These are phyloP conservation scores for Cinclus mexicanus DNA, from an alignment of 2,113 vertebrate species.

Conservation along the genomic window DNA sequence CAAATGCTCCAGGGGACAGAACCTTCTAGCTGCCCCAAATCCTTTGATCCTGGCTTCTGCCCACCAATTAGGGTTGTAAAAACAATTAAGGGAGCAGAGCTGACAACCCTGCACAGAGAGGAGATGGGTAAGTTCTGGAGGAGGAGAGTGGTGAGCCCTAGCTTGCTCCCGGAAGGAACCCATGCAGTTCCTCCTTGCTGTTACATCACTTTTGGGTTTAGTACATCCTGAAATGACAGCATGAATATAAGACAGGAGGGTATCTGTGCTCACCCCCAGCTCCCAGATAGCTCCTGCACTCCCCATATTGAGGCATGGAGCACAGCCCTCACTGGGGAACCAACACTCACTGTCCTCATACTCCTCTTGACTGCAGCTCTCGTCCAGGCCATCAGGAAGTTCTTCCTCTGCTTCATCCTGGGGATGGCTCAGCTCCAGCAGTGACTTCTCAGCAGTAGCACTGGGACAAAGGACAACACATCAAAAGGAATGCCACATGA, in stretches of 20 bases:
- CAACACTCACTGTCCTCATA: conserved; percentile 69
- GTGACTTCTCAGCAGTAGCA: not conserved
- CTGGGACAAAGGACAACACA: conserved; percentile 9
- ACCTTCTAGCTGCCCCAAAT: not conserved
- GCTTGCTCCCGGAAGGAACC: not conserved
- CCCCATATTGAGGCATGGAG: not conserved
- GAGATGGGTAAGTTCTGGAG: not conserved
- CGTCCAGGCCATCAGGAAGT: conserved; percentile 80
- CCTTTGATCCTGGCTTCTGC: not conserved
- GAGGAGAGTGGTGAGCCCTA: not conserved
- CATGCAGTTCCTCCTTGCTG: not conserved
- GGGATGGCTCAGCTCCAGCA: conserved; percentile 20
- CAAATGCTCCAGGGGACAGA: not conserved
- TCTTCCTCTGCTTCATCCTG: conserved; percentile 79
- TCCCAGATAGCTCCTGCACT: not conserved
- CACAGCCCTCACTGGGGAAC: not conserved
- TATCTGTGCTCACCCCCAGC: not conserved
- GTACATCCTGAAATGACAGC: not conserved
- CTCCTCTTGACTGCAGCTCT: conserved; percentile 75
- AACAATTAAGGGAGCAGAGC: not conserved
- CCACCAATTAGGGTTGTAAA: not conserved
- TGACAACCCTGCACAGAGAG: not conserved
- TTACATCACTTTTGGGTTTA: not conserved
- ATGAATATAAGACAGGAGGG: not conserved
- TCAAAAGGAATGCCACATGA: not conserved